Conservation (phyloP, 1,140 invertebrate genomes). For the Achroia grisella region DNA sequence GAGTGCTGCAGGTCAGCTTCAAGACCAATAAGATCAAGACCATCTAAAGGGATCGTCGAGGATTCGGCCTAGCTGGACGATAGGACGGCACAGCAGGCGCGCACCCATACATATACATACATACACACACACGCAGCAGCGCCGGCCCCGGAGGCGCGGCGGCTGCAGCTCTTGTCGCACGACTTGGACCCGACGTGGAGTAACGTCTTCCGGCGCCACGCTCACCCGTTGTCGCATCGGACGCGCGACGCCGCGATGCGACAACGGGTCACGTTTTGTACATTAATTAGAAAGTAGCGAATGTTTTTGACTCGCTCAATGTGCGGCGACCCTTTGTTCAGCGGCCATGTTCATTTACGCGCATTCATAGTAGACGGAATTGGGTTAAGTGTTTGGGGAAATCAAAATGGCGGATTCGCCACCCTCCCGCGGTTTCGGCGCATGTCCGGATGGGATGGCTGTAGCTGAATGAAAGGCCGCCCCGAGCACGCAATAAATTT, state of each 20-base stretch:
- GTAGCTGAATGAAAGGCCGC: slow-evolving; percentile 27
- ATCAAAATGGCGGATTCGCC: slow-evolving; percentile 36
- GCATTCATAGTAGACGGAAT: slow-evolving; percentile 18
- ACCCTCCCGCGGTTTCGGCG: background rate
- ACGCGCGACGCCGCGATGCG: slow-evolving; percentile 13
- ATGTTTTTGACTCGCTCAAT: slow-evolving; percentile 46
- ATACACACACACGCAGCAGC: slow-evolving; percentile 18
- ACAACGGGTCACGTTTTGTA: slow-evolving; percentile 38
- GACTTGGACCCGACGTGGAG: slow-evolving; percentile 26
- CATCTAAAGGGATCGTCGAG: slow-evolving; percentile 77
- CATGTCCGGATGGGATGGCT: slow-evolving; percentile 20
- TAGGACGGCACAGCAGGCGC: slow-evolving; percentile 70
- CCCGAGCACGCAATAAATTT: slow-evolving; percentile 49
- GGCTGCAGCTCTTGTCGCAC: background rate
- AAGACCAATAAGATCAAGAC: slow-evolving; percentile 96
- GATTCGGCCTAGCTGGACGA: slow-evolving; percentile 56
- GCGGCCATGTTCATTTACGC: slow-evolving; percentile 25
- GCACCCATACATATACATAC: slow-evolving; percentile 57
- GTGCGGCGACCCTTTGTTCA: slow-evolving; percentile 44
- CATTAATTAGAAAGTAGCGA: slow-evolving; percentile 39
- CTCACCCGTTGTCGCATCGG: slow-evolving; percentile 1
- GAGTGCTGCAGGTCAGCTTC: slow-evolving; percentile 98
- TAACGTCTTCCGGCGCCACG: slow-evolving; percentile 50
- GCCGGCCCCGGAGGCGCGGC: slow-evolving; percentile 13
- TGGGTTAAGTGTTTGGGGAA: slow-evolving; percentile 65